phyloP scores from a whole-genome alignment of 2,888 invertebrate genomes.

The Lasioglossum pauxillum region DNA sequence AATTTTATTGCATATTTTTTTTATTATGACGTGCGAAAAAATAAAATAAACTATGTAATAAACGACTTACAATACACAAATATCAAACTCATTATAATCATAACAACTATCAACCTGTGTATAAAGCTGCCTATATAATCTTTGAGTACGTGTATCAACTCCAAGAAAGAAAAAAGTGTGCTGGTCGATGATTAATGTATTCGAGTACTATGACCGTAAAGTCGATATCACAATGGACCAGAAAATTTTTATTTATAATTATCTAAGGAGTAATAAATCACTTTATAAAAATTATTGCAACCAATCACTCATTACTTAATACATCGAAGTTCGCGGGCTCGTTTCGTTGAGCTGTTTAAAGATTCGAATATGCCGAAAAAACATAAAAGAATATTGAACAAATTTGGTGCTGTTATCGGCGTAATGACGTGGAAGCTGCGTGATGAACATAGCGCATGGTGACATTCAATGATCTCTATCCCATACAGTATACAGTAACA shows the following conservation, averaged over 20 bases:
- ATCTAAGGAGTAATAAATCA: neutral
- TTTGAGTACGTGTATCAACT: slow-evolving; percentile 22
- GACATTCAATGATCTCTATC: slow-evolving; percentile 9
- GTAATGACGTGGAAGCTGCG: slow-evolving; percentile 18
- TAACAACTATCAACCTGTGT: slow-evolving; percentile 49
- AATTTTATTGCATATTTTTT: slow-evolving; percentile 31
- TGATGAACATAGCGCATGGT: slow-evolving; percentile 6
- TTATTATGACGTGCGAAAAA: slow-evolving; percentile 13
- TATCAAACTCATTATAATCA: slow-evolving; percentile 55
- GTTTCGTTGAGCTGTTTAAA: slow-evolving; percentile 4
- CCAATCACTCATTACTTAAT: slow-evolving; percentile 17
- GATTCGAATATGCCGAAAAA: slow-evolving; percentile 8
- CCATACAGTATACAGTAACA: neutral
- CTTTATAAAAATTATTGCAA: neutral
- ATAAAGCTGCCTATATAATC: slow-evolving; percentile 52
- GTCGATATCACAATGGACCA: neutral
- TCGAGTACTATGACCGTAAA: slow-evolving; percentile 9
- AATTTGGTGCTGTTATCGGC: slow-evolving; percentile 1
- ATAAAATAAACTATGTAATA: slow-evolving; percentile 39
- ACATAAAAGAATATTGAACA: slow-evolving; percentile 16
- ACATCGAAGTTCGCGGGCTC: slow-evolving; percentile 12
- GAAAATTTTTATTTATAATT: neutral
- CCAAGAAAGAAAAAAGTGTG: slow-evolving; percentile 16
- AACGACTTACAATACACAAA: slow-evolving; percentile 57
- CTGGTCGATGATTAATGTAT: slow-evolving; percentile 38